These are phyloP conservation scores for Hoplodrina blanda DNA, from an alignment of 2,888 invertebrate genomes.

Conservation along the genomic window DNA sequence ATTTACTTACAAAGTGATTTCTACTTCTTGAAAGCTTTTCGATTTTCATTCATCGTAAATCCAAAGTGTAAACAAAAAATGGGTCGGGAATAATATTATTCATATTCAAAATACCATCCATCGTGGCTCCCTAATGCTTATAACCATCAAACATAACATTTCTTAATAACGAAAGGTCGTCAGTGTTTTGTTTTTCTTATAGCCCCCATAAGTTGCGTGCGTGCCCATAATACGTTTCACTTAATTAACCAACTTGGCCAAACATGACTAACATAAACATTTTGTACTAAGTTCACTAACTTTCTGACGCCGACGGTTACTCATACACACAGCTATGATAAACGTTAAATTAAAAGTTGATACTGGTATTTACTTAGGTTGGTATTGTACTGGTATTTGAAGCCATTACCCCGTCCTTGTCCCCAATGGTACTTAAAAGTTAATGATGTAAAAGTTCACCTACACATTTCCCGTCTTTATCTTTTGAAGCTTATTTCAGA, in stretches of 20 bases:
- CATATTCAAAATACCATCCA: not conserved
- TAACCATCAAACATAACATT: constrained; percentile 37
- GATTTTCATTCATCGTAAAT: not conserved
- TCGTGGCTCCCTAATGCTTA: constrained; percentile 1
- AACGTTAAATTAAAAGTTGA: constrained; percentile 66
- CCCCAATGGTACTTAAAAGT: constrained; percentile 7
- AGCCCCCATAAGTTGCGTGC: constrained; percentile 75
- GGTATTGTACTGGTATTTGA: constrained; percentile 36
- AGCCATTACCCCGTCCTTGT: constrained; percentile 28
- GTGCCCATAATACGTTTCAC: constrained; percentile 79
- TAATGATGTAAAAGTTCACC: constrained; percentile 38
- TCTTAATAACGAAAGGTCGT: constrained; percentile 50
- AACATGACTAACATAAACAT: constrained; percentile 81
- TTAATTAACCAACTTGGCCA: constrained; percentile 82
- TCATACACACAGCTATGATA: constrained; percentile 62
- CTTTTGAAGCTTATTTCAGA: constrained; percentile 42
- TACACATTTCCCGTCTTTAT: constrained; percentile 27
- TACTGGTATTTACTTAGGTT: constrained; percentile 50
- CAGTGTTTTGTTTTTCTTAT: constrained; percentile 75
- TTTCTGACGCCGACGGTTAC: constrained; percentile 70
- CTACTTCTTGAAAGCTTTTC: not conserved
- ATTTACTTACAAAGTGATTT: not conserved
- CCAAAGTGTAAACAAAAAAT: not conserved
- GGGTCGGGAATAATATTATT: not conserved
- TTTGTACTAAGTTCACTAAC: constrained; percentile 76